A percentile compares a stretch with the other conserved stretches of the same genome.
Conservation (phyloP, 2,888 invertebrate species). For the Cryptus armator region DNA sequence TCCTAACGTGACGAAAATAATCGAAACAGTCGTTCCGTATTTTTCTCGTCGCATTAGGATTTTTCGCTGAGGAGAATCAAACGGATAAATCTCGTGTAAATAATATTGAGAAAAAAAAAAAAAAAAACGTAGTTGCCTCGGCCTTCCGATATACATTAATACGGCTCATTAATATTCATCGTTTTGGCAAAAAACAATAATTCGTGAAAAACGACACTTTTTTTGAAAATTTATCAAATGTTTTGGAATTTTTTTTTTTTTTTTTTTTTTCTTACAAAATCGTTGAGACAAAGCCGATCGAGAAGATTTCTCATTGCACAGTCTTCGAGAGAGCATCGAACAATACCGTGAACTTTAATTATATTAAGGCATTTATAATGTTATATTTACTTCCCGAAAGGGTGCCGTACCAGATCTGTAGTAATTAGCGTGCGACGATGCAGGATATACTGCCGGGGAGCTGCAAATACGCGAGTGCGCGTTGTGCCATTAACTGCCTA, state of each 20-base stretch:
- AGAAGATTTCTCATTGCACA: conserved; percentile 7
- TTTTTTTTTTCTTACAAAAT: conserved; percentile 6
- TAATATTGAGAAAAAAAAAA: conserved; percentile 43
- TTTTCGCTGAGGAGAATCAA: background rate
- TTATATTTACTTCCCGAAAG: conserved; percentile 47
- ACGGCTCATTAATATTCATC: conserved; percentile 15
- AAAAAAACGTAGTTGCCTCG: conserved; percentile 51
- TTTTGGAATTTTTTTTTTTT: background rate
- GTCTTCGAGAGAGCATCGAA: conserved; percentile 27
- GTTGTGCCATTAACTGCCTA: conserved; percentile 63
- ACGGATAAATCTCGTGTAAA: conserved; percentile 45
- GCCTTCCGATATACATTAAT: conserved; percentile 44
- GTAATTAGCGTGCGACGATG: conserved; percentile 12
- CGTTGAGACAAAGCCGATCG: background rate
- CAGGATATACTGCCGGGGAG: conserved; percentile 20
- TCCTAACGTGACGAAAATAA: background rate
- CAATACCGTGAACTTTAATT: conserved; percentile 46
- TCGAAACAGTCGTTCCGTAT: background rate
- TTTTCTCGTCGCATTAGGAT: conserved; percentile 3
- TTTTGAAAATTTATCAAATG: background rate
- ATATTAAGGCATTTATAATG: conserved; percentile 54
- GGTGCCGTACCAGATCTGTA: conserved; percentile 42
- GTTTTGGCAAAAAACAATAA: conserved; percentile 12
- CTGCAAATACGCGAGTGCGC: conserved; percentile 45
- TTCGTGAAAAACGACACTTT: background rate